Percentiles rank a stretch among this genome's conserved stretches.
Evolutionary conservation across 2,888 invertebrate species (phyloP).

Genomic region (Noctuana brunneofusca): DNA sequence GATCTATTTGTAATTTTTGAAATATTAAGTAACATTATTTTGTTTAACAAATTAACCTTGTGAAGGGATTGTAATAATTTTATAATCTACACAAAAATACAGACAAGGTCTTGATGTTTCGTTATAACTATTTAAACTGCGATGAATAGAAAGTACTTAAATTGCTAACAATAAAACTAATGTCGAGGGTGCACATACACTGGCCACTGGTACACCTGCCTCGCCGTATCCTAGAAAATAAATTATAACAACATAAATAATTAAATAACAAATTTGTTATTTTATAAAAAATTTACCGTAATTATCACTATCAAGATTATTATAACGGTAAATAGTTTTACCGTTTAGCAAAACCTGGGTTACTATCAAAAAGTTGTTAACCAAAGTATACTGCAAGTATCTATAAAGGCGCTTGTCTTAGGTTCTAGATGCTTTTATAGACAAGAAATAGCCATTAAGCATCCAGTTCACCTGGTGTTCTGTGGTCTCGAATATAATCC

Average conservation of each 20-base stretch:
- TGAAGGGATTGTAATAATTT: slow-evolving; percentile 10
- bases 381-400: too few species aligned
- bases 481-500: too few species aligned
- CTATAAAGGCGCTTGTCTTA: too few species aligned
- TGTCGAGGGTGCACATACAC: slow-evolving; percentile 62
- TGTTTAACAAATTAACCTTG: slow-evolving; percentile 11
- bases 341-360: too few species aligned
- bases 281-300: too few species aligned
- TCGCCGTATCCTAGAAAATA: slow-evolving; percentile 55
- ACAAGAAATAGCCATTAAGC: too few species aligned
- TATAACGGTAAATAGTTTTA: too few species aligned
- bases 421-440: too few species aligned
- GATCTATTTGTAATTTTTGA: not conserved
- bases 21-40: too few species aligned
- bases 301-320: too few species aligned
- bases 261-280: not conserved
- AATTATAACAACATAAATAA: not conserved
- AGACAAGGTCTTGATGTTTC: slow-evolving; percentile 26
- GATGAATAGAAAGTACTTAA: slow-evolving; percentile 39
- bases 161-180: slow-evolving; percentile 46
- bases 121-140: slow-evolving; percentile 38
- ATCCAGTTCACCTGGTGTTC: too few species aligned
- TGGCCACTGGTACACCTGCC: slow-evolving; percentile 68
- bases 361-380: too few species aligned
- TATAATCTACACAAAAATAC: slow-evolving; percentile 17